Percentiles rank a stretch among this genome's conserved stretches.
These are phyloP conservation scores for Conus ventricosus DNA, from an alignment of 1,140 invertebrate species.

Conservation along the genomic window DNA sequence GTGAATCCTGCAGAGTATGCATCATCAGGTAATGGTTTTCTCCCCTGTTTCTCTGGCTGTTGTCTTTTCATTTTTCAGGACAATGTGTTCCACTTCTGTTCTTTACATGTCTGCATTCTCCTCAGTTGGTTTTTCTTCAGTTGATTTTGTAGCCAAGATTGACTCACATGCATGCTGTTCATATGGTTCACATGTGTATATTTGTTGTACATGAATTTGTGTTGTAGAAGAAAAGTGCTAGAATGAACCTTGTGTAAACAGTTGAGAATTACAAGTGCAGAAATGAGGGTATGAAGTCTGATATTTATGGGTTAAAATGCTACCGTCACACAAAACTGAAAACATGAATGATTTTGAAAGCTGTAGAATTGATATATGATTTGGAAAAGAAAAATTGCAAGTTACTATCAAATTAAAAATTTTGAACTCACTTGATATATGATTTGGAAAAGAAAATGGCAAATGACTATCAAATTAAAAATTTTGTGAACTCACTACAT, in stretches of 20 bases:
- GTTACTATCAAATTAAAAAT: no score
- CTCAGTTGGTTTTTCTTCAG: background rate
- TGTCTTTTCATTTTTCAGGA: conserved; percentile 20
- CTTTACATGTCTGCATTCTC: background rate
- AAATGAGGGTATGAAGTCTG: no score
- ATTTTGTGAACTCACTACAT: no score
- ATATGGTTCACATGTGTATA: background rate
- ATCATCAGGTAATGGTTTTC: conserved; percentile 87
- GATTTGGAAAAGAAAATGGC: no score
- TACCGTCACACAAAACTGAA: no score
- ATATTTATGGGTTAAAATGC: no score
- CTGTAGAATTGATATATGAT: no score
- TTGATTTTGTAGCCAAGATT: background rate
- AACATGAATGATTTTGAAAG: no score
- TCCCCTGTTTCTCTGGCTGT: conserved; percentile 26
- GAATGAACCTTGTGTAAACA: background rate
- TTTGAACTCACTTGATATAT: no score
- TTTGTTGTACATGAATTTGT: background rate
- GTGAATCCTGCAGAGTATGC: conserved; percentile 99
- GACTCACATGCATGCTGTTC: background rate
- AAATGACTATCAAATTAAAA: no score
- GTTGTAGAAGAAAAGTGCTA: background rate
- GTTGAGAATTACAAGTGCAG: no score
- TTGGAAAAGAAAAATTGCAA: no score
- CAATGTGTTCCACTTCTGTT: background rate